Conservation (phyloP, 1,140 invertebrate genomes). For the Drosophila willistoni region DNA sequence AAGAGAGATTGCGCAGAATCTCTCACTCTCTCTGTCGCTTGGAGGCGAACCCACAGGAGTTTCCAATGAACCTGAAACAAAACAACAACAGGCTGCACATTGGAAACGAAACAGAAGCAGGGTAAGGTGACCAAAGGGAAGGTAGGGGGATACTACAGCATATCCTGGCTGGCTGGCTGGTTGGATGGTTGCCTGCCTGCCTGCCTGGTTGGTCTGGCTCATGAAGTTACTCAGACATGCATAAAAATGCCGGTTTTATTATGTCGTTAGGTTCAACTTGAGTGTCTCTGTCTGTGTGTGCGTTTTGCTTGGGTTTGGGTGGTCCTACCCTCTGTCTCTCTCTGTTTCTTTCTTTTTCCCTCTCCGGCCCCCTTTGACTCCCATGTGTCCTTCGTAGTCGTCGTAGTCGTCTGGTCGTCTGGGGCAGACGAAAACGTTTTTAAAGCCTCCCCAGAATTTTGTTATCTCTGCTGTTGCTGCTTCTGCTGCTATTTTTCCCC, state of each 20-base stretch:
- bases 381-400: conserved; percentile 15
- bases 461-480: conserved; percentile 21
- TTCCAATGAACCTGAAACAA: conserved; percentile 77
- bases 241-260: conserved; percentile 81
- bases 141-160: conserved; percentile 21
- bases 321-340: conserved; percentile 13
- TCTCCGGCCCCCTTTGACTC: background rate
- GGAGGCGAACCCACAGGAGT: conserved; percentile 49
- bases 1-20: conserved; percentile 48
- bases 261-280: conserved; percentile 65
- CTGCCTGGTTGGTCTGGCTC: conserved; percentile 61
- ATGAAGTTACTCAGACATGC: conserved; percentile 81
- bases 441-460: conserved; percentile 37
- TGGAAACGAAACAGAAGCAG: conserved; percentile 35
- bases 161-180: conserved; percentile 30
- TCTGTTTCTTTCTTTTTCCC: background rate
- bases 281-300: conserved; percentile 36
- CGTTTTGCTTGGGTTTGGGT: conserved; percentile 32
- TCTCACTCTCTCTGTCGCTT: conserved; percentile 19
- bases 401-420: conserved; percentile 53
- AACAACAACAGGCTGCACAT: conserved; percentile 50
- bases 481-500: background rate
- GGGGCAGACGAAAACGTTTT: conserved; percentile 47
- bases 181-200: conserved; percentile 27
- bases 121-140: background rate